These are phyloP conservation scores for Chaitophorus viminalis DNA, from an alignment of 2,888 invertebrate genomes.

Conservation along the genomic window DNA sequence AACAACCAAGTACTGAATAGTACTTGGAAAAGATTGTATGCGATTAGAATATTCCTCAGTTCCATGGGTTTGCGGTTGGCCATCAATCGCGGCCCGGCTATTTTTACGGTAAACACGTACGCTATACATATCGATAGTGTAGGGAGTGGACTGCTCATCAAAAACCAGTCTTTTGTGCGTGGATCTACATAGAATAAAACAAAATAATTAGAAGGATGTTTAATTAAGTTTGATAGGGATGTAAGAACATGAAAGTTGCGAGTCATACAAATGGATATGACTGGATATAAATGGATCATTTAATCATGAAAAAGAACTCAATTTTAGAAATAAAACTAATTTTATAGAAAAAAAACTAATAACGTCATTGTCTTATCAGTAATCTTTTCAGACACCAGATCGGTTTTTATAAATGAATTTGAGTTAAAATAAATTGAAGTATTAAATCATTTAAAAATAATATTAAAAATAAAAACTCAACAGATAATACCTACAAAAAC, in stretches of 20 bases:
- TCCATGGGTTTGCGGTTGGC: slow-evolving; percentile 85
- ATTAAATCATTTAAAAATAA: neutral
- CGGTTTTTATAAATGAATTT: too few species aligned
- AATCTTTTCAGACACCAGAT: too few species aligned
- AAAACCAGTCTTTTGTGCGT: slow-evolving; percentile 88
- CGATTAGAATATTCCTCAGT: slow-evolving; percentile 78
- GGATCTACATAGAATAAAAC: slow-evolving; percentile 74
- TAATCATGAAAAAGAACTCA: neutral
- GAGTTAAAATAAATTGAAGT: too few species aligned
- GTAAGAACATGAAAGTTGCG: too few species aligned
- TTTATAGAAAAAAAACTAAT: neutral
- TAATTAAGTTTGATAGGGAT: neutral
- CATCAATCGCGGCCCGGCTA: slow-evolving; percentile 84
- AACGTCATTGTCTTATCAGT: too few species aligned
- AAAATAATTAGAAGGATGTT: neutral
- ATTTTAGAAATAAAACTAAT: neutral
- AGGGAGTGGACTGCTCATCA: slow-evolving; percentile 94
- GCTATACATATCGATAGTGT: slow-evolving; percentile 88
- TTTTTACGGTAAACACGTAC: slow-evolving; percentile 91
- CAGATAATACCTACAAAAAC: neutral
- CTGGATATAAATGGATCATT: neutral
- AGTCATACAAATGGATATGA: too few species aligned
- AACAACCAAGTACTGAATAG: slow-evolving; percentile 79
- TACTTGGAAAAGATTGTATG: slow-evolving; percentile 88
- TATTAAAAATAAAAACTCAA: neutral